Base-by-base conservation (phyloP, 2,888 invertebrate species). In the Dynastes hyllus region DNA sequence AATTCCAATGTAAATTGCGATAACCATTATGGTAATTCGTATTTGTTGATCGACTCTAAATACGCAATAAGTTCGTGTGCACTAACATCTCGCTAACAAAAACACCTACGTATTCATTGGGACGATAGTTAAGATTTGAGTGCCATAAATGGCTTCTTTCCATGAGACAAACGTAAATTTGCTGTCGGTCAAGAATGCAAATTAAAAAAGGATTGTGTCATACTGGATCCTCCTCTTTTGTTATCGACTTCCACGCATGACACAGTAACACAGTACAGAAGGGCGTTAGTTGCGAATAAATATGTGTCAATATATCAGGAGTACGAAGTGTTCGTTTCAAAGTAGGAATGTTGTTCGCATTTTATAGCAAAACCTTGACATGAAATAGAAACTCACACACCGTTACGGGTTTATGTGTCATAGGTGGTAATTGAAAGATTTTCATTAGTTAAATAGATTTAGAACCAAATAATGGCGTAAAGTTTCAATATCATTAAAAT, bases 211-310 rank as follows among this genome's bases (percentile, higher is more conserved):
- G 11, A 16, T 45, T 45, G 67, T 67, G n/a, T 50, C 55, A 4
- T 16, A 9, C n/a, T 5, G 16, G 69, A 22, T n/a, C 29, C 61
- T 73, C 73, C n/a, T 58, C 50, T 5, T 37, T 32, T 22, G 2
- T 73, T 73, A 73, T 73, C 22, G 73, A 73, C 45, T 73, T 16
- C 58, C 37, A 55, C 73, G 55, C 73, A 73, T 73, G 61, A 58
- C 73, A 73, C 73, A 73, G 58, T 61, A 73, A 73, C 73, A 73
- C 73, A 73, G 32, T 40, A 58, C 58, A 16, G 73, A 73, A 73
- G 73, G 73, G 73, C 73, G 73, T 73, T 73, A 73, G 73, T 73
- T 61, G 73, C 32, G 73, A 73, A 73, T 73, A 53, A 58, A 73
- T 61, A 9, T 61, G 73, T 73, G 73, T 37, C 71, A 71, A 55